Percentiles rank a stretch among this genome's conserved stretches.
Conservation (phyloP, 2,797 vertebrate genomes). For the Falco biarmicus region DNA sequence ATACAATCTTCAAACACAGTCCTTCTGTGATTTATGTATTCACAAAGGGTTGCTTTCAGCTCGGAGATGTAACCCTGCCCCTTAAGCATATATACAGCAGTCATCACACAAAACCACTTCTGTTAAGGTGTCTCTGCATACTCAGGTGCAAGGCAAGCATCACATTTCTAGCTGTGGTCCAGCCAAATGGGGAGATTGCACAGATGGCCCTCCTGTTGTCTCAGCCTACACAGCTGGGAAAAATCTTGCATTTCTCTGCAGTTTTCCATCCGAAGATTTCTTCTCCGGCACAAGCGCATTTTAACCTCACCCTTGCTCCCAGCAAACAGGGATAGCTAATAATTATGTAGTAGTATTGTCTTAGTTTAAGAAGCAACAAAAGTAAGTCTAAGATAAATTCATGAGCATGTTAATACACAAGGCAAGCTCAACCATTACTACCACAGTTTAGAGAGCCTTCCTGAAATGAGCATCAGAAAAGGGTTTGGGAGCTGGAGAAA, state of each 20-base stretch:
- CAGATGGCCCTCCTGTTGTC: neutral
- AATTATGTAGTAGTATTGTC: neutral
- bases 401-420: neutral
- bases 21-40: conserved; percentile 2
- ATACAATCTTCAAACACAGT: conserved; percentile 14
- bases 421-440: neutral
- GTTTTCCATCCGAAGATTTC: neutral
- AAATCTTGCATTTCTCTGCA: neutral
- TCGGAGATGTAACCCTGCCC: conserved; percentile 4
- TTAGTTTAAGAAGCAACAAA: neutral
- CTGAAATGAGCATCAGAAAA: neutral
- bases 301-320: neutral
- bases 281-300: neutral
- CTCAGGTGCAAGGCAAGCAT: neutral
- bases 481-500: neutral
- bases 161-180: neutral
- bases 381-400: neutral
- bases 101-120: neutral
- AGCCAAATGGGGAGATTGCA: neutral
- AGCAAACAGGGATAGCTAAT: neutral
- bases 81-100: conserved; percentile 11
- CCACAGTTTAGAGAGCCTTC: neutral
- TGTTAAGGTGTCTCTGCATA: neutral
- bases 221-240: neutral
- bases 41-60: conserved; percentile 16